Percentiles rank a stretch among this genome's conserved stretches.
These are phyloP conservation scores for Neomorphus geoffroyi DNA, from an alignment of 2,797 vertebrate species.

Conservation along the genomic window DNA sequence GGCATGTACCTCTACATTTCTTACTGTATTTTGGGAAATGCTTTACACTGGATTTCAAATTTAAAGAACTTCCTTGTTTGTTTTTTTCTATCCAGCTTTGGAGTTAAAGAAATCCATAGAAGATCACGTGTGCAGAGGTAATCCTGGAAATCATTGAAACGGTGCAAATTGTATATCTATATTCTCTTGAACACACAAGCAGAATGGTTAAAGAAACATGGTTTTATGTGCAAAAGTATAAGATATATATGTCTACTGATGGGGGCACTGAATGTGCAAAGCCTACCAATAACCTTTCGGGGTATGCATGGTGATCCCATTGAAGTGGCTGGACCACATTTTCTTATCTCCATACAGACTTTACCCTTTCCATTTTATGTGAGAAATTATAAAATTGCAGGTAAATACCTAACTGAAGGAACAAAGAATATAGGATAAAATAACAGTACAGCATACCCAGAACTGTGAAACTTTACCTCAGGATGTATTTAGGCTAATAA, in stretches of 20 bases:
- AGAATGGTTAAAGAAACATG: not conserved
- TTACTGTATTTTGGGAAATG: not conserved
- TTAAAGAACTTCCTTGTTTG: not conserved
- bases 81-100: not conserved
- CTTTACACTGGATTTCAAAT: not conserved
- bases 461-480: not conserved
- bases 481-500: not conserved
- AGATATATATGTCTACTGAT: not conserved
- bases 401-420: not conserved
- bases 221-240: not conserved
- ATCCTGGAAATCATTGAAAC: not conserved
- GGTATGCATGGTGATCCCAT: not conserved
- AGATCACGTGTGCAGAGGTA: not conserved
- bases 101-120: not conserved
- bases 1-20: not conserved
- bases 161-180: not conserved
- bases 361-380: not conserved
- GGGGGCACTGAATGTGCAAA: not conserved
- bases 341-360: not conserved
- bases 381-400: not conserved
- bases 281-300: not conserved
- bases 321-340: not conserved
- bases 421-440: not conserved
- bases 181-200: not conserved
- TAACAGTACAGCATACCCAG: not conserved